Evolutionary conservation across 2,797 vertebrate species (phyloP).

Genomic region (Siniperca scherzeri): DNA sequence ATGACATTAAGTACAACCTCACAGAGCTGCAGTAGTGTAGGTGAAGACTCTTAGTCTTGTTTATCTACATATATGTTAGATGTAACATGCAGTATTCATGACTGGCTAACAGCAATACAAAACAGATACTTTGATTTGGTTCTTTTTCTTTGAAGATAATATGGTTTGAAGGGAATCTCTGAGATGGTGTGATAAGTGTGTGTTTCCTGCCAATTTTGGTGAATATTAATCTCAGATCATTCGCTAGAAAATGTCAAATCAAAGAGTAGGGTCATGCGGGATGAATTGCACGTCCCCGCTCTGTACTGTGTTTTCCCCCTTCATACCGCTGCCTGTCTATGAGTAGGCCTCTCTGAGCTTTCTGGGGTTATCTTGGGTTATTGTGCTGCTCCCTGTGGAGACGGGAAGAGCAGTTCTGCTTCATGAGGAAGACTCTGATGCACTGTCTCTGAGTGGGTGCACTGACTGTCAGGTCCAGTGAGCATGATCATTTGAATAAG

Average conservation of each 20-base stretch:
- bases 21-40: too few relatives aligned
- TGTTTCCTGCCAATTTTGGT: background rate
- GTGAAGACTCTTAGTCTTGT: background rate
- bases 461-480: slow-evolving; percentile 61
- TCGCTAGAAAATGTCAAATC: background rate
- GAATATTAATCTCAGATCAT: background rate
- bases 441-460: slow-evolving; percentile 38
- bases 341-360: slow-evolving; percentile 21
- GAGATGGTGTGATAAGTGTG: background rate
- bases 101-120: background rate
- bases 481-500: slow-evolving; percentile 44
- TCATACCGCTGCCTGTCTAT: background rate
- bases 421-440: slow-evolving; percentile 39
- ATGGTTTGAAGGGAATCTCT: background rate
- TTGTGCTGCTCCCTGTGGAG: slow-evolving; percentile 32
- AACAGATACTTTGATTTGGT: background rate
- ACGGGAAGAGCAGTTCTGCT: slow-evolving; percentile 36
- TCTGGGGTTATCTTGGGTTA: slow-evolving; percentile 37
- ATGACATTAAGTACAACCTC: background rate
- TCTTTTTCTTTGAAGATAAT: background rate
- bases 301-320: slow-evolving; percentile 6
- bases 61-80: background rate
- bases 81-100: background rate
- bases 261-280: background rate
- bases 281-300: background rate